Conservation (phyloP, 2,113 vertebrate species). For the Sphyrna mokarran region DNA sequence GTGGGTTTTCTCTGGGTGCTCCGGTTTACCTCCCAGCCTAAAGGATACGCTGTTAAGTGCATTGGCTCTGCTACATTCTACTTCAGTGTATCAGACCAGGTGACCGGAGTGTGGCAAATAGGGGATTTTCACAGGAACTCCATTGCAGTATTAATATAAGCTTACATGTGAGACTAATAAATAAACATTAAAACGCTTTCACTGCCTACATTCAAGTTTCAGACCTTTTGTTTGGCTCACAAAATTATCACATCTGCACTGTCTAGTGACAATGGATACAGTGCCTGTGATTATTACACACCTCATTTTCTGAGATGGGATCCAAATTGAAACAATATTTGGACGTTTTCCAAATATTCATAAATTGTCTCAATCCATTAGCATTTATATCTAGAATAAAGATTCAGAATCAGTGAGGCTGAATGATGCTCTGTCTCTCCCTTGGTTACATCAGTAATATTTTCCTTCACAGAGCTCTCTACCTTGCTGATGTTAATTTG, state of each 20-base stretch:
- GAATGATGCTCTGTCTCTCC: not conserved
- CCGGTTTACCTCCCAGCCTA: too few species aligned
- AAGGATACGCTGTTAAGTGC: too few species aligned
- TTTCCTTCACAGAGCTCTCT: not conserved
- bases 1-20: too few species aligned
- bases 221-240: not conserved
- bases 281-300: not conserved
- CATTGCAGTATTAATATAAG: too few species aligned
- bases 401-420: not conserved
- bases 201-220: not conserved
- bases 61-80: too few species aligned
- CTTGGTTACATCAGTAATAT: not conserved
- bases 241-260: not conserved
- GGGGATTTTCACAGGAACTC: too few species aligned
- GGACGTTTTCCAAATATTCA: not conserved
- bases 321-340: not conserved
- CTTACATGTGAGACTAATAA: too few species aligned
- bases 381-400: not conserved
- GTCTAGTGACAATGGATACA: not conserved
- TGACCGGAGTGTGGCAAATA: too few species aligned
- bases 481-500: not conserved
- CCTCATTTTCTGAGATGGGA: not conserved
- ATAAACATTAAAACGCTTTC: not conserved
- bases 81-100: too few species aligned
- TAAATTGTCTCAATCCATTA: not conserved